A percentile compares a stretch with the other conserved stretches of the same genome.
phyloP scores from a whole-genome alignment of 2,113 vertebrate genomes.

The Cochlearius cochlearius region DNA sequence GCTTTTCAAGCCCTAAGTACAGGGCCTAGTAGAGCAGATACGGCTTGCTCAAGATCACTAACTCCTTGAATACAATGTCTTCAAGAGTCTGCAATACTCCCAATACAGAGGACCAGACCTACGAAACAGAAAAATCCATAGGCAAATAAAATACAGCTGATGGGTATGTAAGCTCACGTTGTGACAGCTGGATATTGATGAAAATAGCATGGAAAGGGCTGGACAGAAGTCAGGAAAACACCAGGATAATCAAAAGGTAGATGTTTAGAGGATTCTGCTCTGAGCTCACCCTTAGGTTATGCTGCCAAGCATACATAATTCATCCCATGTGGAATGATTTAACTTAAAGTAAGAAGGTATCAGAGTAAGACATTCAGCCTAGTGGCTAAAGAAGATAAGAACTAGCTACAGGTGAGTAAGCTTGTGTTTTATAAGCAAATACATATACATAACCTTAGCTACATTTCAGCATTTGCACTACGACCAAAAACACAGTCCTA shows the following conservation, averaged over 20 bases:
- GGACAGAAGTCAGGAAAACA: neutral
- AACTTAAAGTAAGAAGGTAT: neutral
- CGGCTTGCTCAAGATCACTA: neutral
- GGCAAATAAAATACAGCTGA: neutral
- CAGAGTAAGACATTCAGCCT: neutral
- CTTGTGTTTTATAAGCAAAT: neutral
- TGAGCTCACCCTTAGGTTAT: neutral
- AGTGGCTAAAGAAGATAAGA: neutral
- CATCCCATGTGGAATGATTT: neutral
- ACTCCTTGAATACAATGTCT: neutral
- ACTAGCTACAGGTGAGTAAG: neutral
- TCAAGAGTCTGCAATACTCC: neutral
- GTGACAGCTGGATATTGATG: neutral
- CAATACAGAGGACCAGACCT: neutral
- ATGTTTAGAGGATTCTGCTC: neutral
- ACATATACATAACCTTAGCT: neutral
- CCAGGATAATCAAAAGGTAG: neutral
- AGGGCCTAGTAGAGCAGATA: neutral
- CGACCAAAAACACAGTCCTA: neutral
- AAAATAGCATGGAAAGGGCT: neutral
- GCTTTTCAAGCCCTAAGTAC: neutral
- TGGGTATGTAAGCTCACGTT: neutral
- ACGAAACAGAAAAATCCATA: neutral
- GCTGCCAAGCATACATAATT: neutral
- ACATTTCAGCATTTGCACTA: neutral